Base-by-base conservation (phyloP, 2,888 invertebrate species). In the Priocnemis perturbator region DNA sequence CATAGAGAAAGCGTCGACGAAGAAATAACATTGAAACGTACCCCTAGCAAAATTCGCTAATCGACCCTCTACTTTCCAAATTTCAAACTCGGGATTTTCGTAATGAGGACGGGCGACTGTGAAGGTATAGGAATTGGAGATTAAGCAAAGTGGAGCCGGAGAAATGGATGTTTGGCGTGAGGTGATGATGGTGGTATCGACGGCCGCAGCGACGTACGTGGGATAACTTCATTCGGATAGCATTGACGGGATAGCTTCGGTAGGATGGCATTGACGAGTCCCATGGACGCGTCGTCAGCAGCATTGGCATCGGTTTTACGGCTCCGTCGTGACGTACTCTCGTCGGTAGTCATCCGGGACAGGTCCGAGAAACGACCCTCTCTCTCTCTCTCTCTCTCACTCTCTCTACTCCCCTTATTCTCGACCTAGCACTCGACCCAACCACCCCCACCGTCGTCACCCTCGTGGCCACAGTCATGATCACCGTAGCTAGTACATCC, bases 261-360 rank as follows among this genome's bases (percentile, higher is more conserved):
- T 37, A 3, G 11, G 81, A 86, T 86, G 84, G 85, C 85, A 87
- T 88, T 87, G 88, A 89, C 88, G 86, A 88, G 83, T 88, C 88
- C 88, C 88, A 79, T 85, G 86, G 87, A 83, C 87, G 87, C 86
- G 76, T 84, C 84, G 87, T 86, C 87, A 87, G 87, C 83, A 85
- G 86, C 85, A 86, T 83, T 87, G 85, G 85, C 86, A 83, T 87
- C 85, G 84, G 82, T 84, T 88, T 89, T 89, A 89, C 86, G 84
- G 86, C 87, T 84, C 82, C 82, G 80, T 84, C 89, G 89, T 88
- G 88, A 89, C 87, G 85, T 86, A 86, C 88, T 87, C 37, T 11
- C 37, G 11, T 37, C 37, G 37, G 37, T 37, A 11, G 37, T 37
- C 37, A 37, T 37, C 37, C 11, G 7, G 37, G 37, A 37, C 7